Percentiles rank a stretch among this genome's conserved stretches.
phyloP scores from a whole-genome alignment of 2,888 invertebrate genomes.

The Dicyrtomina minuta region DNA sequence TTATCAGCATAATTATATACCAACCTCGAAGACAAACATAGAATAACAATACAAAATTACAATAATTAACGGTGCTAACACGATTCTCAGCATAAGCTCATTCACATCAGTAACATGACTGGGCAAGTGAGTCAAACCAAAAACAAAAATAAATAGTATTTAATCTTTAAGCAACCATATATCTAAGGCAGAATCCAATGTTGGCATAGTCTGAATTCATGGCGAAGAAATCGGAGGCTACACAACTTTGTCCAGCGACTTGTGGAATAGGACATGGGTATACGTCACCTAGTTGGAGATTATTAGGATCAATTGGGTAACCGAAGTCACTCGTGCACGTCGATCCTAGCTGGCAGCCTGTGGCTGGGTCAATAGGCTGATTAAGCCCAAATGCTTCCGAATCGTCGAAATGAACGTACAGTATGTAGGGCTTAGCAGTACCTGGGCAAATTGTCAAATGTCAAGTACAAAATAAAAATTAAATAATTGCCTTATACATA shows the following conservation, averaged over 20 bases:
- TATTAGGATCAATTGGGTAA: not conserved
- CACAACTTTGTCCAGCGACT: not conserved
- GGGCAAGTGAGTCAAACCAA: too few relatives aligned
- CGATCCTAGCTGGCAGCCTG: not conserved
- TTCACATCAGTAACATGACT: too few relatives aligned
- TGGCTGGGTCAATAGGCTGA: constrained; percentile 3
- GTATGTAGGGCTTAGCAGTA: constrained; percentile 23
- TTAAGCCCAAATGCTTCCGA: not conserved
- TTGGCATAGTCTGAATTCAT: not conserved
- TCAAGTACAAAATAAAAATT: constrained; percentile 4
- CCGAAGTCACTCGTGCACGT: not conserved
- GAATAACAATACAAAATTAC: too few relatives aligned
- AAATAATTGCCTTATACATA: too few relatives aligned
- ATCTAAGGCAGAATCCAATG: constrained; percentile 3
- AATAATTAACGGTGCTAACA: too few relatives aligned
- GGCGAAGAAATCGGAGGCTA: not conserved
- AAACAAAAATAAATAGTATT: too few relatives aligned
- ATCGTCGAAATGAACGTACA: constrained; percentile 31
- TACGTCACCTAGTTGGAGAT: not conserved
- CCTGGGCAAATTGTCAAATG: constrained; percentile 15
- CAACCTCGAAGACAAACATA: too few relatives aligned
- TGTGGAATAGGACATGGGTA: not conserved
- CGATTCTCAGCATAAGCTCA: too few relatives aligned
- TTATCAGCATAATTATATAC: too few relatives aligned
- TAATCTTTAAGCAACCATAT: not conserved